Base-by-base conservation (phyloP, 2,888 invertebrate genomes). In the Tinea trinotella region DNA sequence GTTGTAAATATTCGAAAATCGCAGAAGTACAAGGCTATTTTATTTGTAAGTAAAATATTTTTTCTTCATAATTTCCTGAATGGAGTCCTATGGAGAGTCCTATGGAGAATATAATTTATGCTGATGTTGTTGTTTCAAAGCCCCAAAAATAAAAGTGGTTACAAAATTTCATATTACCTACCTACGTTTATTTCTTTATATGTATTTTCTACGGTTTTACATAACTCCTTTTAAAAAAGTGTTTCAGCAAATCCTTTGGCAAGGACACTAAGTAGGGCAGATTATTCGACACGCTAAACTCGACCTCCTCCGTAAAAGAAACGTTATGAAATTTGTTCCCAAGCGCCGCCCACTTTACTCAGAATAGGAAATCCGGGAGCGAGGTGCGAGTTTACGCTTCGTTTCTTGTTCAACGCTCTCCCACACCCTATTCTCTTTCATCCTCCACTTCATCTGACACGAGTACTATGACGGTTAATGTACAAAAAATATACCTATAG, bases 331-430 rank as follows among this genome's bases (percentile, higher is more conserved):
- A 81, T 81, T 79, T 76, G 73, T 71, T 75, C 69, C 72, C 72
- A 64, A 76, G 79, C 80, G 80, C 82, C 80, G 82, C 79, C 80
- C 80, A 81, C 81, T 84, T 82, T 82, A 82, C 82, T 85, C 78
- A 81, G 78, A 81, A 82, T 81, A 84, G 85, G 85, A 86, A 86
- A 81, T 81, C 83, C 83, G 84, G 80, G 76, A 82, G 78, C 79
- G 79, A 76, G 78, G 74, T 82, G 76, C 82, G 82, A 46, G 18
- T 84, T 82, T 80, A 85, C 83, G 78, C 81, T 77, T 80, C 78
- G 79, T 79, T 78, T 79, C 81, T 80, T 83, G 83, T 76, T 76
- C 78, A 46, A 46, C 12, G 18, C 19, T 46, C 46, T 46, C 46
- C 46, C 15, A 46, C 46, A 19, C 46, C 46, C 46, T 40, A 40